A percentile compares a stretch with the other conserved stretches of the same genome.
Conservation (phyloP, 2,113 vertebrate genomes). For the Paradoxurus hermaphroditus region DNA sequence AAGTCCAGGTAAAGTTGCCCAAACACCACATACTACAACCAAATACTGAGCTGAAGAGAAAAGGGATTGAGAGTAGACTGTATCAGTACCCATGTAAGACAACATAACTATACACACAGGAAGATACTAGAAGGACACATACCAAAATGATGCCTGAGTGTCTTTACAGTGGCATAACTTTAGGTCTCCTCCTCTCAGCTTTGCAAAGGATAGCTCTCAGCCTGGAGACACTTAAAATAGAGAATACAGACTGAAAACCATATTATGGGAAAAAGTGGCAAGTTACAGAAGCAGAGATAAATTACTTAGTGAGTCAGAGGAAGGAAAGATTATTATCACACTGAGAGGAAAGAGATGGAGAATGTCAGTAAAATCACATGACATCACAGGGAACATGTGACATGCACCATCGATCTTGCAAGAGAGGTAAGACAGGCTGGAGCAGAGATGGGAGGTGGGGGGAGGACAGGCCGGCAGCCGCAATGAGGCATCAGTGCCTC, state of each 20-base stretch:
- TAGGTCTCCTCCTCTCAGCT: background rate
- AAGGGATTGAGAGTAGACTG: background rate
- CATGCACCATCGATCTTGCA: background rate
- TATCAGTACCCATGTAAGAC: background rate
- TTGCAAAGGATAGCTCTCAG: background rate
- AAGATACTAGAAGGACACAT: background rate
- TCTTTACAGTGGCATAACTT: background rate
- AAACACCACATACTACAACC: background rate
- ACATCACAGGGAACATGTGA: background rate
- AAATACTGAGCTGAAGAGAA: background rate
- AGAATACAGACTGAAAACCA: background rate
- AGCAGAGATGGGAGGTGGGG: background rate
- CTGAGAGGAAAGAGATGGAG: background rate
- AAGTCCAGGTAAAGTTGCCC: background rate
- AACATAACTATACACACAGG: no score
- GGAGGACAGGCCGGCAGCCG: background rate
- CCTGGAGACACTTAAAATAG: background rate
- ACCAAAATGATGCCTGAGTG: background rate
- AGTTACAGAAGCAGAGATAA: background rate
- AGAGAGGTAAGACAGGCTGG: background rate
- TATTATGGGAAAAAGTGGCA: background rate
- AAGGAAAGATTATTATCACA: background rate
- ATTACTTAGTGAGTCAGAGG: background rate
- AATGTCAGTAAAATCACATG: background rate
- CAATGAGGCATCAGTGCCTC: accelerated